phyloP scores from a whole-genome alignment of 1,140 invertebrate species.

The Bactericera cockerelli region DNA sequence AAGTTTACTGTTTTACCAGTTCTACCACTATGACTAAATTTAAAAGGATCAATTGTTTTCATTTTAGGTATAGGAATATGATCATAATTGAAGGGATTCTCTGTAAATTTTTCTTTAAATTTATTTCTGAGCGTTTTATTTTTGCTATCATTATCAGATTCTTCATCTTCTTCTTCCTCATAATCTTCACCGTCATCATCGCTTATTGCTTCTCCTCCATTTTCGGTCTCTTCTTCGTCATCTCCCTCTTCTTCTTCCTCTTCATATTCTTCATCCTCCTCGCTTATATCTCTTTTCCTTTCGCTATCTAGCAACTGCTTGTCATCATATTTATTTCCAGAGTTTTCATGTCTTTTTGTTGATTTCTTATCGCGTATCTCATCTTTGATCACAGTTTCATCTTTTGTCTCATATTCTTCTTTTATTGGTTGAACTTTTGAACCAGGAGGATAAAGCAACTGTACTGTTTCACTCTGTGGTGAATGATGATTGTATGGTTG shows the following conservation, averaged over 20 bases:
- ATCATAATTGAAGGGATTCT: background rate
- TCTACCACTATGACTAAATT: background rate
- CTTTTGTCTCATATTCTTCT: conserved; percentile 5
- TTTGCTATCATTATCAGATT: conserved; percentile 31
- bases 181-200: conserved; percentile 33
- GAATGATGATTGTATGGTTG: background rate
- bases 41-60: background rate
- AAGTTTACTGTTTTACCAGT: background rate
- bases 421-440: background rate
- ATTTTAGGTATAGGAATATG: background rate
- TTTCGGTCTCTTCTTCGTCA: conserved; percentile 23
- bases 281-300: conserved; percentile 11
- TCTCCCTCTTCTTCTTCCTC: conserved; percentile 19
- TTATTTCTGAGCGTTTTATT: background rate
- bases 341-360: conserved; percentile 8
- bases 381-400: conserved; percentile 9
- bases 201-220: conserved; percentile 24
- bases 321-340: conserved; percentile 11
- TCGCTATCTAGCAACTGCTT: conserved; percentile 11
- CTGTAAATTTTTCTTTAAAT: background rate
- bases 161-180: conserved; percentile 38
- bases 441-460: conserved; percentile 1
- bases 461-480: background rate
- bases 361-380: background rate
- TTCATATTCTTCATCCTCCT: conserved; percentile 13